phyloP scores from a whole-genome alignment of 2,113 vertebrate genomes.

The Desmodus rotundus region DNA sequence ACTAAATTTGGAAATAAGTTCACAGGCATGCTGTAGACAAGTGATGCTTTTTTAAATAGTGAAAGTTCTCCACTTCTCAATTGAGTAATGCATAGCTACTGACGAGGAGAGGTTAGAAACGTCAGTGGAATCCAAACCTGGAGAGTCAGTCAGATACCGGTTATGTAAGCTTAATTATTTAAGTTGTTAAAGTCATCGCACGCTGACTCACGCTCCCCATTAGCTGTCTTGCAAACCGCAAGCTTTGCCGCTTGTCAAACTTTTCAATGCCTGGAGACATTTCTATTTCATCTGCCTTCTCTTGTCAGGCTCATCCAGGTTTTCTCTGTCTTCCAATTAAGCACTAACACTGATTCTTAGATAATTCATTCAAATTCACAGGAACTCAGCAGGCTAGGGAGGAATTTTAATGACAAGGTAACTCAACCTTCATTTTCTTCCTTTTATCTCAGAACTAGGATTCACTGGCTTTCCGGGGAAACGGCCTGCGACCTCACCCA shows the following conservation, averaged over 20 bases:
- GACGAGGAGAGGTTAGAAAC: constrained; percentile 41
- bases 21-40: background rate
- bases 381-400: constrained; percentile 18
- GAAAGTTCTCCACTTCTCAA: constrained; percentile 33
- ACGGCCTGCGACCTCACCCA: background rate
- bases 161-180: constrained; percentile 68
- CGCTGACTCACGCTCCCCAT: constrained; percentile 53
- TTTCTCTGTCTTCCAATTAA: constrained; percentile 58
- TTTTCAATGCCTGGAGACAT: constrained; percentile 37
- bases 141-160: constrained; percentile 20
- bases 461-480: background rate
- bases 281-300: constrained; percentile 38
- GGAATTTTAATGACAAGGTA: constrained; percentile 45
- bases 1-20: constrained; percentile 23
- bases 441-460: background rate
- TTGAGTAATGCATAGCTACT: constrained; percentile 34
- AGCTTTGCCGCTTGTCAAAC: constrained; percentile 45
- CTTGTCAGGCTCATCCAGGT: constrained; percentile 38
- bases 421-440: background rate
- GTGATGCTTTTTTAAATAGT: background rate
- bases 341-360: constrained; percentile 31
- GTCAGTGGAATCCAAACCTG: constrained; percentile 56
- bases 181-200: constrained; percentile 38
- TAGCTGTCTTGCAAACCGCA: constrained; percentile 21
- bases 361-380: constrained; percentile 55